phyloP scores from a whole-genome alignment of 2,888 invertebrate genomes.

The Caenorhabditis sulstoni region DNA sequence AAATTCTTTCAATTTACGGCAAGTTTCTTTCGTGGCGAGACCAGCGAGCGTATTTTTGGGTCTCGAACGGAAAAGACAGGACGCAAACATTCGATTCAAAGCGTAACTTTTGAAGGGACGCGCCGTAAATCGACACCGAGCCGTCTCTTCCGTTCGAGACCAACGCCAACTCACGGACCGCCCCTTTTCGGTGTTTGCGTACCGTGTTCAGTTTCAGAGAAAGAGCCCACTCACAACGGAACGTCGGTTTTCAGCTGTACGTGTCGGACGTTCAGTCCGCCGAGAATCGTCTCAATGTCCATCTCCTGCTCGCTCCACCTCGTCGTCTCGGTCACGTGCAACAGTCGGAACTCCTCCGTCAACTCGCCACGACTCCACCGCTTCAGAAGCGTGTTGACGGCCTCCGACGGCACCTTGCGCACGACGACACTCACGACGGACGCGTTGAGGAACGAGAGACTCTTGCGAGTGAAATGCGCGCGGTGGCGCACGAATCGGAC shows the following conservation, averaged over 20 bases:
- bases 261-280: slow-evolving; percentile 12
- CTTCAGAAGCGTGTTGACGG: slow-evolving; percentile 25
- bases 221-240: slow-evolving; percentile 17
- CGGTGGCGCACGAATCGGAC: slow-evolving; percentile 4
- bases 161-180: too few relatives aligned
- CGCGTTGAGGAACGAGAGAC: slow-evolving; percentile 5
- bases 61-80: too few relatives aligned
- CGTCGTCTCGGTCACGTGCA: slow-evolving; percentile 24
- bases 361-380: slow-evolving; percentile 36
- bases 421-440: background rate
- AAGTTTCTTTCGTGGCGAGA: too few relatives aligned
- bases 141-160: too few relatives aligned
- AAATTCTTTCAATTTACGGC: too few relatives aligned
- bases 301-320: slow-evolving; percentile 25
- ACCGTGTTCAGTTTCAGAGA: too few relatives aligned
- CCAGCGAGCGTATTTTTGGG: too few relatives aligned
- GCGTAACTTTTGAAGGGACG: too few relatives aligned
- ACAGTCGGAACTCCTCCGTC: slow-evolving; percentile 20
- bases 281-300: slow-evolving; percentile 2
- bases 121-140: too few relatives aligned
- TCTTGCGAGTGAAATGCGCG: slow-evolving; percentile 10
- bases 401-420: slow-evolving; percentile 25
- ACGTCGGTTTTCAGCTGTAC: slow-evolving; percentile 25
- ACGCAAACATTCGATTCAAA: too few relatives aligned
- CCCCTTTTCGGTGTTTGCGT: too few relatives aligned